Percentiles rank a stretch among this genome's conserved stretches.
phyloP scores from a whole-genome alignment of 1,140 invertebrate species.

The Neotoxoptera formosana region DNA sequence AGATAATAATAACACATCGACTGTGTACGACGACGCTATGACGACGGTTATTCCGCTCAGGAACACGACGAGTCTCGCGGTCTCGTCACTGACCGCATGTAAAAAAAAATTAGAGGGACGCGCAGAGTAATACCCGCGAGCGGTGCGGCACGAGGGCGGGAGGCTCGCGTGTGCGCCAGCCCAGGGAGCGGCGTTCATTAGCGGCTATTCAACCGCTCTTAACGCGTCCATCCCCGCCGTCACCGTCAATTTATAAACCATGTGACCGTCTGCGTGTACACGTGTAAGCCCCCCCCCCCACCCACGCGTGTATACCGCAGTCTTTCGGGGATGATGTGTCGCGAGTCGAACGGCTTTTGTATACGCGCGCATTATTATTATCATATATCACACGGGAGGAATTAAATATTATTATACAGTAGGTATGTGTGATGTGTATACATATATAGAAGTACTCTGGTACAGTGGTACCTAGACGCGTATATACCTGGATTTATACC shows the following conservation, averaged over 20 bases:
- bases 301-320: background rate
- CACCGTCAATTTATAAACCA: background rate
- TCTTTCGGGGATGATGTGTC: slow-evolving; percentile 22
- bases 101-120: slow-evolving; percentile 50
- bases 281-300: background rate
- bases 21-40: no score
- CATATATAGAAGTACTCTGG: no score
- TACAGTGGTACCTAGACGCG: no score
- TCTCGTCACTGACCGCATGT: slow-evolving; percentile 34
- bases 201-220: slow-evolving; percentile 54
- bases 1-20: no score
- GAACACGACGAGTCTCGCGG: background rate
- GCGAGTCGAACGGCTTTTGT: background rate
- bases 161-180: background rate
- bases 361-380: background rate
- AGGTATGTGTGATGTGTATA: no score
- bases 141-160: slow-evolving; percentile 5
- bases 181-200: slow-evolving; percentile 49
- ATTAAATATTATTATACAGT: background rate
- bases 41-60: background rate
- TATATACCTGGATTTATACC: no score
- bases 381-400: background rate
- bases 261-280: background rate
- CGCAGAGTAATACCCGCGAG: no score
- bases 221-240: slow-evolving; percentile 14